Evolutionary conservation across 2,888 invertebrate genomes (phyloP).

Genomic region (Strigamia crassipes): DNA sequence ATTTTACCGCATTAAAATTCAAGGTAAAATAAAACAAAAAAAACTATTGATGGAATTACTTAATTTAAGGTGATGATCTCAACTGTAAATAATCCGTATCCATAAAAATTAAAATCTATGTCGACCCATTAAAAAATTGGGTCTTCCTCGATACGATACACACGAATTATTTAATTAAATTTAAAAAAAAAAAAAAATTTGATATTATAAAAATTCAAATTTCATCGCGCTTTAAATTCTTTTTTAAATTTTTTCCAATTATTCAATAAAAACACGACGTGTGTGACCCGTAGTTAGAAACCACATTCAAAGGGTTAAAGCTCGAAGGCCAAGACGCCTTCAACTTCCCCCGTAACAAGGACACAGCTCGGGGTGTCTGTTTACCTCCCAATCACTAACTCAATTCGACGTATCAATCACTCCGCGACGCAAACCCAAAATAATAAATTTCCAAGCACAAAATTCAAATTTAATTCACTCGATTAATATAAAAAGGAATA

Average conservation of each 20-base stretch:
- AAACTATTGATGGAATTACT: not conserved
- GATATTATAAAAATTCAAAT: too few species aligned
- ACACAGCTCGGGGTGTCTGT: not conserved
- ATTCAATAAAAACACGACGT: not conserved
- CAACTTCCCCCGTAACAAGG: slow-evolving; percentile 1
- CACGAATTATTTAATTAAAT: not conserved
- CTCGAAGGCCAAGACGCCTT: slow-evolving; percentile 32
- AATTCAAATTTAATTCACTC: not conserved
- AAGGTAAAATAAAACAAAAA: too few species aligned
- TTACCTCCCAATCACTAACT: not conserved
- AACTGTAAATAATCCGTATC: not conserved
- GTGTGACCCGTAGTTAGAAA: not conserved
- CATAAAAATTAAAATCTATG: not conserved
- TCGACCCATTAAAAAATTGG: slow-evolving; percentile 7
- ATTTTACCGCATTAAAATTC: not conserved
- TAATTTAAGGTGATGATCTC: slow-evolving; percentile 31
- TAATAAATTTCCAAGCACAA: not conserved
- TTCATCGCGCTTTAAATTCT: too few species aligned
- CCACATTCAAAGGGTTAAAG: slow-evolving; percentile 29
- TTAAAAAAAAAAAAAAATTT: too few species aligned
- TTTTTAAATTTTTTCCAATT: too few species aligned
- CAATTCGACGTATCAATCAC: slow-evolving; percentile 13
- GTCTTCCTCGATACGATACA: not conserved
- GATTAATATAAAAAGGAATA: not conserved
- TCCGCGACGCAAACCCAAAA: too few species aligned